Evolutionary conservation across 2,888 invertebrate genomes (phyloP).

Genomic region (Anarsia innoxiella): DNA sequence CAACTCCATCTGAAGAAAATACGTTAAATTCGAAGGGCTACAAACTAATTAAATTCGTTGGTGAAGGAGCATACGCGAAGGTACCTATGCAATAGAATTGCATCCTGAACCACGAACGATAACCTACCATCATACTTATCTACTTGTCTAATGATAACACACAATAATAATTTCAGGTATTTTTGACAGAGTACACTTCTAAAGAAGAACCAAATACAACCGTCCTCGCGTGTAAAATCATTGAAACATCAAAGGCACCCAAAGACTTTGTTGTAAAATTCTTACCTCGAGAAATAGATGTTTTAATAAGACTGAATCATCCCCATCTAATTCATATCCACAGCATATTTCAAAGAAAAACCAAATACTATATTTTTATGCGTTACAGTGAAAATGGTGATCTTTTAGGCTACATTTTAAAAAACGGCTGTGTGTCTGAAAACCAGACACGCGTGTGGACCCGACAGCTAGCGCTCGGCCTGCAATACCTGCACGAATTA

Average conservation of each 20-base stretch:
- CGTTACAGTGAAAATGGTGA: constrained; percentile 86
- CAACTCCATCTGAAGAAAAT: constrained; percentile 60
- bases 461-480: constrained; percentile 79
- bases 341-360: constrained; percentile 82
- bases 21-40: constrained; percentile 75
- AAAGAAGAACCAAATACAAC: constrained; percentile 43
- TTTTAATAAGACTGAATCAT: constrained; percentile 83
- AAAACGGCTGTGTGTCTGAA: constrained; percentile 80
- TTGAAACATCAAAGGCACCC: constrained; percentile 83
- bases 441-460: constrained; percentile 82
- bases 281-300: constrained; percentile 87
- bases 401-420: constrained; percentile 81
- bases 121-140: neutral
- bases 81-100: constrained; percentile 52
- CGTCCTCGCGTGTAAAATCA: constrained; percentile 81
- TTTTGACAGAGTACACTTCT: constrained; percentile 47
- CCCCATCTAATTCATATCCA: constrained; percentile 86
- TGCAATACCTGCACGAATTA: constrained; percentile 84
- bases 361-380: constrained; percentile 87
- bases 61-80: constrained; percentile 88
- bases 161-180: too few species aligned
- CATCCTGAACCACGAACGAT: too few species aligned
- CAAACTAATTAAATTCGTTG: constrained; percentile 77
- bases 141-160: too few species aligned
- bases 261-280: constrained; percentile 87